phyloP scores from a whole-genome alignment of 2,113 vertebrate genomes.

The Puffinus mauretanicus region DNA sequence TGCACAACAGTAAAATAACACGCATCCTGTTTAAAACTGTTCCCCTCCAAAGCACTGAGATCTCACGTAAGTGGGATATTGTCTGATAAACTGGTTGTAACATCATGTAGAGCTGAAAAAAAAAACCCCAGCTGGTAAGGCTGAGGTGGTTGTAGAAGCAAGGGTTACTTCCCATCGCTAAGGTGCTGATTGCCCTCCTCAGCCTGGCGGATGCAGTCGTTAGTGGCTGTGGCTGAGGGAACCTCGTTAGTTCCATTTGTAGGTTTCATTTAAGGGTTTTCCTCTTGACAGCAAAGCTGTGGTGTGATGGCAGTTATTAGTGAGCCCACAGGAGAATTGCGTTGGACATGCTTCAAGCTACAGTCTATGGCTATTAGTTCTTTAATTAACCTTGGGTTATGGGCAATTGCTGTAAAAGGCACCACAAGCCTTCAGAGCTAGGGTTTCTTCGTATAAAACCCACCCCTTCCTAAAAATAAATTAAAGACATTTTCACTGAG shows the following conservation, averaged over 20 bases:
- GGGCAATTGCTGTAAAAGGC: neutral
- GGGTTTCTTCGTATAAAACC: neutral
- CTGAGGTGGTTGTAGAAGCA: neutral
- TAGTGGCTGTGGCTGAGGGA: neutral
- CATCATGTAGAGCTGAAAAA: neutral
- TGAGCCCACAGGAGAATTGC: neutral
- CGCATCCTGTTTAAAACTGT: neutral
- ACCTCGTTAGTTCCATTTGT: neutral
- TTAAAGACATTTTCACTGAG: neutral
- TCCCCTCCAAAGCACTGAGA: neutral
- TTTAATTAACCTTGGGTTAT: conserved; percentile 33
- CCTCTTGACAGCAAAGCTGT: neutral
- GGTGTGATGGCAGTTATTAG: neutral
- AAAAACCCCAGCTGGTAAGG: neutral
- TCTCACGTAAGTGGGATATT: neutral
- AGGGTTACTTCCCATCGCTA: neutral
- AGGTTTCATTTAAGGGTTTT: conserved; percentile 14
- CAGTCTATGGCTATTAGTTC: neutral
- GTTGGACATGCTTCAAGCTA: neutral
- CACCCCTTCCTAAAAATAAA: neutral
- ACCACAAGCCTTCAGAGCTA: neutral
- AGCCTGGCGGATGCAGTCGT: neutral
- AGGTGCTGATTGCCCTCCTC: neutral
- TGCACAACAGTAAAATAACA: neutral
- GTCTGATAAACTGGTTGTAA: neutral